A percentile compares a stretch with the other conserved stretches of the same genome.
Conservation (phyloP, 2,888 invertebrate species). For the Phortica okadai region DNA sequence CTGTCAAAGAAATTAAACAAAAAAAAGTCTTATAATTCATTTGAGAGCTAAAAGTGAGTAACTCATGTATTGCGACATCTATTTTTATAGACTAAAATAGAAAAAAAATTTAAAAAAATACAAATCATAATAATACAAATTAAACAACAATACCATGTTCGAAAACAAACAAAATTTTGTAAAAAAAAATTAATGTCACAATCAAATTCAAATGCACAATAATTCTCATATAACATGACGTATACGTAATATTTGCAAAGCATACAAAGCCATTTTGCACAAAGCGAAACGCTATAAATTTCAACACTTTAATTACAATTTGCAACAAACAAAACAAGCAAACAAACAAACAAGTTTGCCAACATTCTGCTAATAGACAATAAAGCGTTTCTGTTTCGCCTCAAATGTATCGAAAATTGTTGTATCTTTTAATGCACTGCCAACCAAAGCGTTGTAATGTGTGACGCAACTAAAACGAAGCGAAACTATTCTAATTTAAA, state of each 20-base stretch:
- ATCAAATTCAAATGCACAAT: neutral
- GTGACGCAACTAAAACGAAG: neutral
- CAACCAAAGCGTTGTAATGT: too few species aligned
- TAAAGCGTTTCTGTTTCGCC: neutral
- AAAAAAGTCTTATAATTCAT: too few species aligned
- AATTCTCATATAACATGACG: neutral
- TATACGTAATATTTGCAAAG: neutral
- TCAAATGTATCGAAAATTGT: too few species aligned
- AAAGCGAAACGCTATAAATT: neutral
- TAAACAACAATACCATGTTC: too few species aligned
- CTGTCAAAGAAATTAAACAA: too few species aligned
- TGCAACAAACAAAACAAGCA: neutral
- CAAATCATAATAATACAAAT: too few species aligned
- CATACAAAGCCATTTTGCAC: neutral
- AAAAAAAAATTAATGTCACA: too few species aligned
- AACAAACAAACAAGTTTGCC: neutral
- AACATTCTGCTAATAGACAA: neutral
- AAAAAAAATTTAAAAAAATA: too few species aligned
- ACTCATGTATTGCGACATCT: too few species aligned
- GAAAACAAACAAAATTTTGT: too few species aligned
- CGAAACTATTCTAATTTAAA: conserved; percentile 30
- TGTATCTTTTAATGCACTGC: conserved; percentile 11
- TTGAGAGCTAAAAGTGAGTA: too few species aligned
- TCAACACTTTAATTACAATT: conserved; percentile 9
- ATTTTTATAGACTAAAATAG: too few species aligned